A percentile compares a stretch with the other conserved stretches of the same genome.
Conservation (phyloP, 2,888 invertebrate genomes). For the Ectropis crepuscularia region DNA sequence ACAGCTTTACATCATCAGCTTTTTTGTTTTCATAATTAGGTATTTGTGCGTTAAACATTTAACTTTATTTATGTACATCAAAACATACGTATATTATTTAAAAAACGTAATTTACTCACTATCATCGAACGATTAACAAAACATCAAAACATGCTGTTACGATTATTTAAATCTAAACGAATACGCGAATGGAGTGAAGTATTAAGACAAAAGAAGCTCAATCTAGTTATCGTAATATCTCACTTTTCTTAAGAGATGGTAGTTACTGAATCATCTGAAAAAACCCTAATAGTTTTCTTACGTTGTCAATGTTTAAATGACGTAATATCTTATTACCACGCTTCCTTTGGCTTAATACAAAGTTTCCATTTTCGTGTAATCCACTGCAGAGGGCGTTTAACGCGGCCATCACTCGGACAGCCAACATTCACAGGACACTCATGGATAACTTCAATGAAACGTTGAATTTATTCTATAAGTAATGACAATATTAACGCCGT, state of each 20-base stretch:
- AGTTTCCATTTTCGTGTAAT: no score
- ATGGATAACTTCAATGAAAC: slow-evolving; percentile 59
- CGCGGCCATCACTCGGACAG: slow-evolving; percentile 21
- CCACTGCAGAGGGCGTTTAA: slow-evolving; percentile 51
- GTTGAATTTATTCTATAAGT: slow-evolving; percentile 62
- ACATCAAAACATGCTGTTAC: slow-evolving; percentile 63
- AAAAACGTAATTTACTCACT: slow-evolving; percentile 76
- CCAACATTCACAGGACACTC: slow-evolving; percentile 50
- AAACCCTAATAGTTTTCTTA: no score
- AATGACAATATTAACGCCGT: slow-evolving; percentile 64
- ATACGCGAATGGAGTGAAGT: no score
- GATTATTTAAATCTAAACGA: slow-evolving; percentile 56
- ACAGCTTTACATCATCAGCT: slow-evolving; percentile 71
- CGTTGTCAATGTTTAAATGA: no score
- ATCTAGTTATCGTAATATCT: no score
- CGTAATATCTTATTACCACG: no score
- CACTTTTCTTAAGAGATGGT: no score
- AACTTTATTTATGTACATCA: slow-evolving; percentile 84
- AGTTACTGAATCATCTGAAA: no score
- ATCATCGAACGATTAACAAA: slow-evolving; percentile 75
- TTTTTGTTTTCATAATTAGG: slow-evolving; percentile 63
- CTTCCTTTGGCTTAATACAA: no score
- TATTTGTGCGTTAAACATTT: slow-evolving; percentile 85
- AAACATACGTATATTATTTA: slow-evolving; percentile 81
- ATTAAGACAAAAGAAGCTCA: no score